Conservation (phyloP, 1,140 invertebrate species). For the Dermatophagoides farinae region DNA sequence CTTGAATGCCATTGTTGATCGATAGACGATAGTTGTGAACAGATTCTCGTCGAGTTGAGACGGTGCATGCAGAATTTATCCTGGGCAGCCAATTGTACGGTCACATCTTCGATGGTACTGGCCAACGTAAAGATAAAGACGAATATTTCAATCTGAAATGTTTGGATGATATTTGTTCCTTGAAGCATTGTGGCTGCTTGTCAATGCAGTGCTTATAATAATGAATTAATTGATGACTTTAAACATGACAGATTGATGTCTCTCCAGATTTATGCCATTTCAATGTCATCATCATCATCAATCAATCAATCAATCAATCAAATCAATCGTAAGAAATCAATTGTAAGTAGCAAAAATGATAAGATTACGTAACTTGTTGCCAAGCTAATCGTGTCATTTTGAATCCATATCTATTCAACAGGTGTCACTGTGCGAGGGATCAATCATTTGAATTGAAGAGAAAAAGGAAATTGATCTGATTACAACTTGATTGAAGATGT, state of each 20-base stretch:
- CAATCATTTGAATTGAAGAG: no score
- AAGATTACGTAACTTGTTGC: no score
- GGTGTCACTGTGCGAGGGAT: no score
- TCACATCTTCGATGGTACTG: not conserved
- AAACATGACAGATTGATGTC: not conserved
- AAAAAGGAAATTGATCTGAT: no score
- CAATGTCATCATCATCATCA: not conserved
- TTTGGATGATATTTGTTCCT: not conserved
- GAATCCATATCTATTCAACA: no score
- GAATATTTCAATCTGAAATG: conserved; percentile 5
- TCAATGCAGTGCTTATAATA: not conserved
- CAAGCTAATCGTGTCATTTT: no score
- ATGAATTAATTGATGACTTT: not conserved
- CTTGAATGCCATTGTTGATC: not conserved
- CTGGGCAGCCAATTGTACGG: not conserved
- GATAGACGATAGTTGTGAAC: not conserved
- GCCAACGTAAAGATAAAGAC: not conserved
- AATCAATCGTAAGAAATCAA: not conserved
- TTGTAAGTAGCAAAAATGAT: no score
- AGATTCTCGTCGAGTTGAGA: not conserved
- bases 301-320: not conserved
- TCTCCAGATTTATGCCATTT: not conserved
- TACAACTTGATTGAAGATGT: no score
- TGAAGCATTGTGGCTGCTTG: not conserved
- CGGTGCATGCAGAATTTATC: conserved; percentile 1